A percentile compares a stretch with the other conserved stretches of the same genome.
Evolutionary conservation across 2,888 invertebrate genomes (phyloP).

Genomic region (Limnephilus auricula): DNA sequence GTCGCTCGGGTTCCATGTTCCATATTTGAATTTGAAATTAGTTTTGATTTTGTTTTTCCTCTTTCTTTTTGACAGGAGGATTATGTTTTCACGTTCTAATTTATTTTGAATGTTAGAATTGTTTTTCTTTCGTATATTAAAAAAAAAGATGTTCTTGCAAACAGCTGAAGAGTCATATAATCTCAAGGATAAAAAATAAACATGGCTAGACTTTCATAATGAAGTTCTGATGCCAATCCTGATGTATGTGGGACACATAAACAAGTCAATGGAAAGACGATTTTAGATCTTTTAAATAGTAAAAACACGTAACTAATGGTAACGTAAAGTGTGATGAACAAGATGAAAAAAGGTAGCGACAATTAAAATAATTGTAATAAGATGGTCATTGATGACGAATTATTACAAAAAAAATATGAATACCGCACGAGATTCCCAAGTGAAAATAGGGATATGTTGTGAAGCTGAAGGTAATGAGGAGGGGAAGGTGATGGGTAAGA

Average conservation of each 20-base stretch:
- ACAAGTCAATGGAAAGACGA: background rate
- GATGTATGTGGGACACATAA: background rate
- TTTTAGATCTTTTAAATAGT: too few species aligned
- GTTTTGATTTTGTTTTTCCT: background rate
- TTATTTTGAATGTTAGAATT: background rate
- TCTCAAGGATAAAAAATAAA: background rate
- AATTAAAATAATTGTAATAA: too few species aligned
- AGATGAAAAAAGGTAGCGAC: too few species aligned
- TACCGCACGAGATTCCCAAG: too few species aligned
- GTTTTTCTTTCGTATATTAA: background rate
- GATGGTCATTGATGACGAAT: too few species aligned
- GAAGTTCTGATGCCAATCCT: background rate
- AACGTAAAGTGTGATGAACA: too few species aligned
- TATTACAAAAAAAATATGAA: too few species aligned
- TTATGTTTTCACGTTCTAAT: background rate
- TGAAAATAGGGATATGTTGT: too few species aligned
- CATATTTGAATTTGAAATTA: constrained; percentile 41
- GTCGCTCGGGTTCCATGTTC: constrained; percentile 50
- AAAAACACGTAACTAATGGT: too few species aligned
- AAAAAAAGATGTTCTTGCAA: background rate
- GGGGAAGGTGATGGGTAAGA: too few species aligned
- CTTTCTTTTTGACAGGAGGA: constrained; percentile 2
- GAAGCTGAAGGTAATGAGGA: too few species aligned
- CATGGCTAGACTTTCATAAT: background rate
- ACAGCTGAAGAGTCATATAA: background rate